These are phyloP conservation scores for Hippocampus abdominalis DNA, from an alignment of 2,113 vertebrate genomes.

Conservation along the genomic window DNA sequence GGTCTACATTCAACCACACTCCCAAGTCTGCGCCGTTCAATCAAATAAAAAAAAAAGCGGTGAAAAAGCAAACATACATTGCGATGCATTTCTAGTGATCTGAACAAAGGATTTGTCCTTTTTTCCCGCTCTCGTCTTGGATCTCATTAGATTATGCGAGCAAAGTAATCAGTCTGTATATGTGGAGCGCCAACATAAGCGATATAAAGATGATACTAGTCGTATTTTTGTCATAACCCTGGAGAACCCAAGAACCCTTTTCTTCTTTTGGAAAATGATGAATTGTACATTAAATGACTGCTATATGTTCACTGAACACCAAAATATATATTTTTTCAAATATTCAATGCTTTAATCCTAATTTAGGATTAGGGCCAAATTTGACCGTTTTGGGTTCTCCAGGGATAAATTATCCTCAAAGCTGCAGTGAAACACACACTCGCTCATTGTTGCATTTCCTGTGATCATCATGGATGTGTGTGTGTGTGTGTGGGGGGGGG, in stretches of 20 bases:
- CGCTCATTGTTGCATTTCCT: conserved; percentile 28
- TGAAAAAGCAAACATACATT: neutral
- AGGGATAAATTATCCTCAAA: conserved; percentile 47
- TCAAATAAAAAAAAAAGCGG: neutral
- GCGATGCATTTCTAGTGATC: neutral
- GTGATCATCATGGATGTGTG: conserved; percentile 36
- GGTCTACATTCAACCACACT: neutral
- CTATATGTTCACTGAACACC: too few species aligned
- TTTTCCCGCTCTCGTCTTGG: neutral
- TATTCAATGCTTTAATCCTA: too few species aligned
- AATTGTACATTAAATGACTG: too few species aligned
- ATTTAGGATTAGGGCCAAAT: too few species aligned
- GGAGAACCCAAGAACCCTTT: too few species aligned
- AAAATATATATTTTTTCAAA: too few species aligned
- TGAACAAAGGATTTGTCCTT: neutral
- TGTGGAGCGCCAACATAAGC: conserved; percentile 23
- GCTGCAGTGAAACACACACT: conserved; percentile 25
- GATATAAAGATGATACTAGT: conserved; percentile 24
- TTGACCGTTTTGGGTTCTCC: too few species aligned
- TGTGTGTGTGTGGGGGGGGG: conserved; percentile 3
- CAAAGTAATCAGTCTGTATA: neutral
- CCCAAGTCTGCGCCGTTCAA: neutral
- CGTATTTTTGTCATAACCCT: conserved; percentile 15
- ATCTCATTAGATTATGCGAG: neutral
- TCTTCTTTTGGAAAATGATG: too few species aligned